Evolutionary conservation across 2,888 invertebrate species (phyloP).

Genomic region (Yponomeuta sedellus): DNA sequence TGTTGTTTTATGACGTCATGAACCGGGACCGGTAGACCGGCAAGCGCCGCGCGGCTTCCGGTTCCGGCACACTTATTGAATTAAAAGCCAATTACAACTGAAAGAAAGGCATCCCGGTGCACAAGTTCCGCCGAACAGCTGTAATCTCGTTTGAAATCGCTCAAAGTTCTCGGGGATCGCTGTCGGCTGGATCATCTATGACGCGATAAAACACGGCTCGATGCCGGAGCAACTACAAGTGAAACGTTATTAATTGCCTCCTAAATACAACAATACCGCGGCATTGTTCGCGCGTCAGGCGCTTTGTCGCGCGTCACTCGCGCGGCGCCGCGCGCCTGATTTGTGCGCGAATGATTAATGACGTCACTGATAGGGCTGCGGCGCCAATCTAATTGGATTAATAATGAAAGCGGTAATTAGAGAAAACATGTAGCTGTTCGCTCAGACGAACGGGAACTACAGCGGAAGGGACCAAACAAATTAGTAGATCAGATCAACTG

Average conservation of each 20-base stretch:
- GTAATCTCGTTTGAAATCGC: slow-evolving; percentile 11
- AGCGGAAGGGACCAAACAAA: neutral
- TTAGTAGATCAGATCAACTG: neutral
- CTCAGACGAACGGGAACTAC: no score
- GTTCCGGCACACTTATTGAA: neutral
- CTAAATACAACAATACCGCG: slow-evolving; percentile 34
- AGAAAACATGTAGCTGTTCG: neutral
- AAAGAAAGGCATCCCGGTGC: neutral
- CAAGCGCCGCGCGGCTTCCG: neutral
- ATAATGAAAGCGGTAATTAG: neutral
- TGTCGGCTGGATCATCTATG: neutral
- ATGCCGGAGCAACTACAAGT: neutral
- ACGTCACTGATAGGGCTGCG: neutral
- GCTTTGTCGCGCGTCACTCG: slow-evolving; percentile 17
- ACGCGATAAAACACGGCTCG: neutral
- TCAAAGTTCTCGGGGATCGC: slow-evolving; percentile 8
- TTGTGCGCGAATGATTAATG: slow-evolving; percentile 12
- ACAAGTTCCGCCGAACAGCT: neutral
- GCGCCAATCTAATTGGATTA: neutral
- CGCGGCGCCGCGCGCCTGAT: slow-evolving; percentile 8
- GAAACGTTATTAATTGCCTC: slow-evolving; percentile 38
- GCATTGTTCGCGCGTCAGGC: slow-evolving; percentile 34
- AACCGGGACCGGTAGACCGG: no score
- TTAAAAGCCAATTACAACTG: neutral
- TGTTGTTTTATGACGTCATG: neutral